Conservation (phyloP, 2,113 vertebrate species). For the Physeter macrocephalus region DNA sequence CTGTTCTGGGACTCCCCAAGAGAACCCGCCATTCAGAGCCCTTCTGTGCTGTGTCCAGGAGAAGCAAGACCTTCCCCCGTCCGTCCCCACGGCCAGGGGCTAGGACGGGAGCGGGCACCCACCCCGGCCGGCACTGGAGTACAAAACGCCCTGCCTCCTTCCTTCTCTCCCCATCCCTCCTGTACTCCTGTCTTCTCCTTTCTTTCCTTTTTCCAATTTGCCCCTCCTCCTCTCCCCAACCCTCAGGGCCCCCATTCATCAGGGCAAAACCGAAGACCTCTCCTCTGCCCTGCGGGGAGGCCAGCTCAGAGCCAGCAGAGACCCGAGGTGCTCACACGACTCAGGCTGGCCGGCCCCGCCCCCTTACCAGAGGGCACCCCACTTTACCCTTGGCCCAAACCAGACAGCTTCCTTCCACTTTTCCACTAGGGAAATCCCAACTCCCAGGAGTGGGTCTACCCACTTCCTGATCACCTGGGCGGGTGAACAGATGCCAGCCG, state of each 20-base stretch:
- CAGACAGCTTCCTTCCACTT: neutral
- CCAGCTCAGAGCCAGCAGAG: neutral
- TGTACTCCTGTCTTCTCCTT: neutral
- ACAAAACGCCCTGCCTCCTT: accelerated
- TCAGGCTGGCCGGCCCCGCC: neutral
- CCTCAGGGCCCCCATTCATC: neutral
- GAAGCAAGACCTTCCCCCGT: neutral
- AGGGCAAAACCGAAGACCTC: neutral
- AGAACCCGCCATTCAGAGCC: neutral
- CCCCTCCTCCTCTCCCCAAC: neutral
- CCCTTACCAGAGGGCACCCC: neutral
- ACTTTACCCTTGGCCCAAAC: neutral
- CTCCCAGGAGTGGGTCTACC: neutral
- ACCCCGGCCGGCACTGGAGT: neutral
- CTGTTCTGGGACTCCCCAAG: neutral
- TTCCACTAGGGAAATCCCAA: neutral
- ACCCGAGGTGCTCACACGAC: neutral
- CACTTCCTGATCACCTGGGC: neutral
- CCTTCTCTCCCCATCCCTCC: neutral
- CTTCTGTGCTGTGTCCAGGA: neutral
- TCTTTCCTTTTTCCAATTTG: neutral
- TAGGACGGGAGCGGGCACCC: neutral
- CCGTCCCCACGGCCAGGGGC: neutral
- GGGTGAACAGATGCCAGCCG: neutral
- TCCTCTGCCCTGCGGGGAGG: neutral